These are phyloP conservation scores for Cariama cristata DNA, from an alignment of 2,113 vertebrate species.

Conservation along the genomic window DNA sequence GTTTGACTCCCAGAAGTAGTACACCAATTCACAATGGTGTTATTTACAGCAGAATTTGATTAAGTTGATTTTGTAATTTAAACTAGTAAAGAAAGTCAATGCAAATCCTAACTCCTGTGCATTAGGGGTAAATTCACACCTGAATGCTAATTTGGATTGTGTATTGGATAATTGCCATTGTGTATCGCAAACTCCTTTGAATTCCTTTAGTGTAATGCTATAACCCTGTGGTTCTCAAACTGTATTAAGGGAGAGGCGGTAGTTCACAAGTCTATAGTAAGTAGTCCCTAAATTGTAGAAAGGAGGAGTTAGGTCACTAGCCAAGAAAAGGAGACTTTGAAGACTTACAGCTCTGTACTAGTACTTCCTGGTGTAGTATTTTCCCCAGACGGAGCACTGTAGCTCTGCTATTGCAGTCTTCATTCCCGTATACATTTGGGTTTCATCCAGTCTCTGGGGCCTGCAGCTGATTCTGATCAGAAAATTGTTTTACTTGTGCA, in stretches of 20 bases:
- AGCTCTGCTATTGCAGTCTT: neutral
- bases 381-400: neutral
- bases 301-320: neutral
- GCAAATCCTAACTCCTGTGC: neutral
- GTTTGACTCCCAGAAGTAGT: neutral
- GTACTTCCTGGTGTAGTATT: neutral
- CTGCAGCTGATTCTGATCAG: neutral
- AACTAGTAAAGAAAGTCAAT: neutral
- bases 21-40: neutral
- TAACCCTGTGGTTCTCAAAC: neutral
- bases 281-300: neutral
- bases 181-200: neutral
- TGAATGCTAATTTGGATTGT: neutral
- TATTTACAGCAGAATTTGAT: neutral
- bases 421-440: neutral
- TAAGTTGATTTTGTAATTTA: neutral
- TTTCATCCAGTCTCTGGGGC: neutral
- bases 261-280: neutral
- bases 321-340: neutral
- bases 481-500: neutral
- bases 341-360: neutral
- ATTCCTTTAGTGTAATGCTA: neutral
- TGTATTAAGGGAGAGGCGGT: neutral
- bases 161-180: neutral
- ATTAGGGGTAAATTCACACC: neutral